These are phyloP conservation scores for Caranx ignobilis DNA, from an alignment of 2,113 vertebrate species.

Conservation along the genomic window DNA sequence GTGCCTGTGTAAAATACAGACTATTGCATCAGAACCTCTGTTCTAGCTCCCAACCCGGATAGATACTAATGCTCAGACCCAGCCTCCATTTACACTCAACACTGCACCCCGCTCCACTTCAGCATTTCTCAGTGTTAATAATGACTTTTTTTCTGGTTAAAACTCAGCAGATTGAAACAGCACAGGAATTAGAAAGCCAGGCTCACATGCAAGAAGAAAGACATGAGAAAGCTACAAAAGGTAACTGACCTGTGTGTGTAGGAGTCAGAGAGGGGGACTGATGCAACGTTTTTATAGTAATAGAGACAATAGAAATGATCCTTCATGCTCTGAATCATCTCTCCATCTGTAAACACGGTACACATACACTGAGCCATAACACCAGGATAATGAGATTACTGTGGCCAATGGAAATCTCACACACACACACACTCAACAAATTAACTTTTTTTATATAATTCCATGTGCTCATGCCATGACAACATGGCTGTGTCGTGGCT, in stretches of 20 bases:
- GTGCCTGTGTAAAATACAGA: background rate
- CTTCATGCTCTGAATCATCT: constrained; percentile 5
- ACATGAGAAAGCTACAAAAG: background rate
- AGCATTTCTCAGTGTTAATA: constrained; percentile 34
- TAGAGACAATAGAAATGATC: background rate
- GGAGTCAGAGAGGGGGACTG: background rate
- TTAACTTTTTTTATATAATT: no score
- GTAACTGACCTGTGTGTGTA: no score
- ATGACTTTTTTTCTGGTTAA: constrained; percentile 2
- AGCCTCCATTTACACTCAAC: background rate
- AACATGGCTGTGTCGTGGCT: background rate
- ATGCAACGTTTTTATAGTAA: background rate
- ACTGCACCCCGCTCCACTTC: background rate
- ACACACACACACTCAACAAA: constrained; percentile 13
- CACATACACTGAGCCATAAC: constrained; percentile 4
- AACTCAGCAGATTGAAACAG: constrained; percentile 20
- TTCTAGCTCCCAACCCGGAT: background rate
- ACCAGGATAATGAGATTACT: constrained; percentile 1
- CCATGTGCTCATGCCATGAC: background rate
- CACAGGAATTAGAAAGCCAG: constrained; percentile 2
- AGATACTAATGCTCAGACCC: background rate
- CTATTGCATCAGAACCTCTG: constrained; percentile 16
- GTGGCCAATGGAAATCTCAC: background rate
- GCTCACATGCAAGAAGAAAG: background rate
- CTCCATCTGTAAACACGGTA: background rate